Percentiles rank a stretch among this genome's conserved stretches.
Conservation (phyloP, 2,888 invertebrate species). For the Zaprionus obscuricornis region DNA sequence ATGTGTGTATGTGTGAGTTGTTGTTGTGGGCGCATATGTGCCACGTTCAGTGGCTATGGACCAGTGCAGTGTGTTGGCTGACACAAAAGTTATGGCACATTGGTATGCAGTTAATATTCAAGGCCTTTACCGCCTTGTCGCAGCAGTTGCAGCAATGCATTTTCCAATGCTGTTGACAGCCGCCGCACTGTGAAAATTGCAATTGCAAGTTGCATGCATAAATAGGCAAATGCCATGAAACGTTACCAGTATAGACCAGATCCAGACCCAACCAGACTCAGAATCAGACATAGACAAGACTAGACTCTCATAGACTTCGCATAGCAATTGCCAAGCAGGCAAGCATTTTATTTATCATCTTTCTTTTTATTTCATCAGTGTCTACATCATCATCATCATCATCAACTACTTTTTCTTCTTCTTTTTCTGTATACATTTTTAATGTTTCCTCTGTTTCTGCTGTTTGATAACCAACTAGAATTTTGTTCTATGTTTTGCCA, state of each 20-base stretch:
- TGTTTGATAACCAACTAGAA: no score
- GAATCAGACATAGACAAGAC: no score
- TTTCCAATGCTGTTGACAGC: conserved; percentile 28
- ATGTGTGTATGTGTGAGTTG: not conserved
- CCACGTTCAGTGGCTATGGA: conserved; percentile 10
- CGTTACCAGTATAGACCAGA: no score
- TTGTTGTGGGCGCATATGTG: no score
- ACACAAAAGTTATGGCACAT: conserved; percentile 55
- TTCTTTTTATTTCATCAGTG: no score
- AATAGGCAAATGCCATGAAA: conserved; percentile 39
- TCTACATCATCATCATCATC: no score
- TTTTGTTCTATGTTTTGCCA: not conserved
- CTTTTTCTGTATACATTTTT: conserved; percentile 21
- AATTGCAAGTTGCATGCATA: conserved; percentile 57
- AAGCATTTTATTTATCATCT: conserved; percentile 8
- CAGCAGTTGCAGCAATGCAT: conserved; percentile 40
- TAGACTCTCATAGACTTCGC: no score
- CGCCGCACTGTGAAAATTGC: conserved; percentile 37
- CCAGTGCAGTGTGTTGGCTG: conserved; percentile 11
- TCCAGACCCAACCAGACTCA: no score
- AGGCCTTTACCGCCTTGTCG: conserved; percentile 37
- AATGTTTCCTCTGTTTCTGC: conserved; percentile 14
- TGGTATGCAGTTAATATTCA: conserved; percentile 62
- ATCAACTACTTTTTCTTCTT: not conserved
- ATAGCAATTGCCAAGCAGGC: conserved; percentile 10